Evolutionary conservation across 2,888 invertebrate genomes (phyloP).

Genomic region (Sinhomidia bicolor): DNA sequence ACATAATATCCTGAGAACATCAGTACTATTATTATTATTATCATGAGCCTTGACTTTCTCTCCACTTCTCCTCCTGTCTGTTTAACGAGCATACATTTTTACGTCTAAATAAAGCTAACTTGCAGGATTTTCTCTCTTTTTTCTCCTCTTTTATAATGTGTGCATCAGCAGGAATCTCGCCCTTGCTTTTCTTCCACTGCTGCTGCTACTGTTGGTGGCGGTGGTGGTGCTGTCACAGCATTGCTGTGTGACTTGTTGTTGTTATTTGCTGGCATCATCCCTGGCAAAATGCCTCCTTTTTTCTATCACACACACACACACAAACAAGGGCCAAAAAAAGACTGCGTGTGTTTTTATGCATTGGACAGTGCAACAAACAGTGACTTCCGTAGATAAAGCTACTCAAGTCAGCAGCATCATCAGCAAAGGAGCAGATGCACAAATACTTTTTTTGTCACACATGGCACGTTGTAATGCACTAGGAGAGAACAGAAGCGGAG

Average conservation of each 20-base stretch:
- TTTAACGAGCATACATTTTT: neutral
- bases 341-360: conserved; percentile 27
- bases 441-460: conserved; percentile 1
- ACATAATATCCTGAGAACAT: neutral
- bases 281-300: conserved; percentile 60
- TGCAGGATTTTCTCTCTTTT: neutral
- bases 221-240: no score
- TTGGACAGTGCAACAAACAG: conserved; percentile 25
- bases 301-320: conserved; percentile 16
- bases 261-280: neutral
- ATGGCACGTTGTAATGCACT: conserved; percentile 11
- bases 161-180: conserved; percentile 10
- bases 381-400: conserved; percentile 7
- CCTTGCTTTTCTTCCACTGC: no score
- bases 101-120: conserved; percentile 20
- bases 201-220: no score
- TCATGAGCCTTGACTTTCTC: neutral
- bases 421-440: neutral
- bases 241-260: conserved; percentile 45
- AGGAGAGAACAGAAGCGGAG: neutral
- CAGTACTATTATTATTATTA: no score
- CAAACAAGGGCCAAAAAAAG: neutral
- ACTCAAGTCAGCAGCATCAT: neutral
- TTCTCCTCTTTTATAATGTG: neutral
- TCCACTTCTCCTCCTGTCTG: neutral